Evolutionary conservation across 2,797 vertebrate species (phyloP).

Genomic region (Crocidura indochinensis): DNA sequence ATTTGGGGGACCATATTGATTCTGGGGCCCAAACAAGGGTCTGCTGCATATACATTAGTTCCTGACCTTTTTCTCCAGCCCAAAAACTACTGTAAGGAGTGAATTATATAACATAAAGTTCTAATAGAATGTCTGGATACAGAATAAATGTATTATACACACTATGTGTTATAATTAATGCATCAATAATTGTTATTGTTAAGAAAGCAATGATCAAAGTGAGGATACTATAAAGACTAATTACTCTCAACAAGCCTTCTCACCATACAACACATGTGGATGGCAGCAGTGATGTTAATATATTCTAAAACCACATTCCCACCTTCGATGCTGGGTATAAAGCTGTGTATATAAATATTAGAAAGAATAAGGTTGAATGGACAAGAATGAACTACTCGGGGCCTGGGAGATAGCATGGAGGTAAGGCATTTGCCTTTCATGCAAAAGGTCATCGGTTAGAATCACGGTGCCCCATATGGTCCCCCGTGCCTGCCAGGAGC

Average conservation of each 20-base stretch:
- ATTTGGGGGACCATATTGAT: too few relatives aligned
- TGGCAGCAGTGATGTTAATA: not conserved
- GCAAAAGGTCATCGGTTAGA: too few relatives aligned
- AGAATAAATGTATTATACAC: not conserved
- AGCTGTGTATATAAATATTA: not conserved
- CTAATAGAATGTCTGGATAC: not conserved
- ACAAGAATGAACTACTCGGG: slow-evolving; percentile 61
- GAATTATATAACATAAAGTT: not conserved
- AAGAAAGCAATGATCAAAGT: not conserved
- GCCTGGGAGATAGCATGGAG: too few relatives aligned
- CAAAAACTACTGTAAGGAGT: not conserved
- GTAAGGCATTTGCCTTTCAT: too few relatives aligned
- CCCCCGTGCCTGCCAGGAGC: too few relatives aligned
- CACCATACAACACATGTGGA: not conserved
- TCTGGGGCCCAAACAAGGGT: too few relatives aligned
- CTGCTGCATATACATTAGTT: too few relatives aligned
- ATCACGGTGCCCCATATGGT: too few relatives aligned
- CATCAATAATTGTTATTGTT: slow-evolving; percentile 10
- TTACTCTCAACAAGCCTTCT: slow-evolving; percentile 3
- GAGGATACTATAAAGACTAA: not conserved
- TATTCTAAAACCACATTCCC: not conserved
- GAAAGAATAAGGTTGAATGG: slow-evolving; percentile 23
- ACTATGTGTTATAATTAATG: not conserved
- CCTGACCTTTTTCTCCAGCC: not conserved
- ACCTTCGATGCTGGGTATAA: not conserved